Evolutionary conservation across 2,113 vertebrate species (phyloP).

Genomic region (Phyllopteryx taeniolatus): DNA sequence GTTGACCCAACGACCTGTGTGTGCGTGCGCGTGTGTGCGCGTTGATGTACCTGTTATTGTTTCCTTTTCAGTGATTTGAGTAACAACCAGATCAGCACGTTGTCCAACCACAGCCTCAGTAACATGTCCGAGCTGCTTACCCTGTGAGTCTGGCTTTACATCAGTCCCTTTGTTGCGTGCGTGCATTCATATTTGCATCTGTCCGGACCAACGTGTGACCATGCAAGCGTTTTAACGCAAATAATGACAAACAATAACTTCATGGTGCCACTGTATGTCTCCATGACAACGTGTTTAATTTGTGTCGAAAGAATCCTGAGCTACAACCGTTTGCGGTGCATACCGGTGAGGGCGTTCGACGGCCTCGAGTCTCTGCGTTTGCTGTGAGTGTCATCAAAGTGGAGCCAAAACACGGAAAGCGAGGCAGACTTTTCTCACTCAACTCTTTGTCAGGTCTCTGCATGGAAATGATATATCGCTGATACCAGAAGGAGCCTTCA

Average conservation of each 20-base stretch:
- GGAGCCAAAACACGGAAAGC: neutral
- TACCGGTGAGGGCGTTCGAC: conserved; percentile 86
- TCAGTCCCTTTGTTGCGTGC: conserved; percentile 30
- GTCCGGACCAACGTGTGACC: neutral
- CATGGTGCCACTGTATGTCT: conserved; percentile 14
- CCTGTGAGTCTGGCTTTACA: conserved; percentile 84
- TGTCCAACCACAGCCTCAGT: conserved; percentile 99
- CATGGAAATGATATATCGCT: conserved; percentile 96
- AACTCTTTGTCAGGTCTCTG: conserved; percentile 79
- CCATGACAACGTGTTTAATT: conserved; percentile 33
- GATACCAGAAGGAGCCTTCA: conserved; percentile 94
- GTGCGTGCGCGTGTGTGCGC: conserved; percentile 48
- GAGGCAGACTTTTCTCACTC: neutral
- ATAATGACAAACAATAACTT: neutral
- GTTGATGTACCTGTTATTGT: conserved; percentile 53
- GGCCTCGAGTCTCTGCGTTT: conserved; percentile 88
- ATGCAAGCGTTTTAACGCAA: neutral
- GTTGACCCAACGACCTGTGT: conserved; percentile 23
- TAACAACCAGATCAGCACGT: conserved; percentile 99
- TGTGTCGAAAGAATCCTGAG: conserved; percentile 86
- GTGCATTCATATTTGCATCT: conserved; percentile 3
- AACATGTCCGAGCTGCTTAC: conserved; percentile 99
- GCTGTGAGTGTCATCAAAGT: conserved; percentile 77
- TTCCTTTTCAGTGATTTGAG: conserved; percentile 95
- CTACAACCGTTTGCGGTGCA: conserved; percentile 91